These are phyloP conservation scores for Synergus itoensis DNA, from an alignment of 2,888 invertebrate species.

Conservation along the genomic window DNA sequence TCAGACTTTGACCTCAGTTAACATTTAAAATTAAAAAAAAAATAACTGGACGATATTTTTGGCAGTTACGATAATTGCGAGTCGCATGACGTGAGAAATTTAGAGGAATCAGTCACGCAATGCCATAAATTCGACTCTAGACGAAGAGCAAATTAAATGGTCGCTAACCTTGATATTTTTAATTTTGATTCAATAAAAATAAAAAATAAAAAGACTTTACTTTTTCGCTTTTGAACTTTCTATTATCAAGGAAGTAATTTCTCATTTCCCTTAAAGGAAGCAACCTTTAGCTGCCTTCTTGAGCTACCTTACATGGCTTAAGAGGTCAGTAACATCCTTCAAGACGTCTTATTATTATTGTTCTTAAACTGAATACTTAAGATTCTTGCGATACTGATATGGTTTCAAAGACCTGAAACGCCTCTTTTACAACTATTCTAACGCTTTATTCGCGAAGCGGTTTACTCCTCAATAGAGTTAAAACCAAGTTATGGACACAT, in stretches of 20 bases:
- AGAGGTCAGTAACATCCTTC: slow-evolving; percentile 20
- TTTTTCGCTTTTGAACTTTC: neutral
- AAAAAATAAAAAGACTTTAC: neutral
- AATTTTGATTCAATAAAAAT: neutral
- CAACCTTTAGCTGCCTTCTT: neutral
- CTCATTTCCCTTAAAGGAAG: slow-evolving; percentile 8
- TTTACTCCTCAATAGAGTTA: slow-evolving; percentile 1
- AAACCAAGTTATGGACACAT: neutral
- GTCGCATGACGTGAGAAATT: neutral
- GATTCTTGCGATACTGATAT: slow-evolving; percentile 26
- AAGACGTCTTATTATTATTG: slow-evolving; percentile 1
- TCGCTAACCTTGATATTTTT: neutral
- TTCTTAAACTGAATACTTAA: slow-evolving; percentile 13
- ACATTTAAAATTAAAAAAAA: neutral
- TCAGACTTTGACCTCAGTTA: neutral
- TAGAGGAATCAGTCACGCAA: slow-evolving; percentile 3
- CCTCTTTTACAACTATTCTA: slow-evolving; percentile 10
- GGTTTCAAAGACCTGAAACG: slow-evolving; percentile 2
- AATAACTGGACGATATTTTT: neutral
- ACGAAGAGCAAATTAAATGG: slow-evolving; percentile 8
- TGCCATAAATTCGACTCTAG: neutral
- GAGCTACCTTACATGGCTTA: neutral
- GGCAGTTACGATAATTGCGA: neutral
- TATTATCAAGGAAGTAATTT: neutral
- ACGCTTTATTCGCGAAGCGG: neutral